phyloP scores from a whole-genome alignment of 2,888 invertebrate genomes.

The Drosophila subsilvestris region DNA sequence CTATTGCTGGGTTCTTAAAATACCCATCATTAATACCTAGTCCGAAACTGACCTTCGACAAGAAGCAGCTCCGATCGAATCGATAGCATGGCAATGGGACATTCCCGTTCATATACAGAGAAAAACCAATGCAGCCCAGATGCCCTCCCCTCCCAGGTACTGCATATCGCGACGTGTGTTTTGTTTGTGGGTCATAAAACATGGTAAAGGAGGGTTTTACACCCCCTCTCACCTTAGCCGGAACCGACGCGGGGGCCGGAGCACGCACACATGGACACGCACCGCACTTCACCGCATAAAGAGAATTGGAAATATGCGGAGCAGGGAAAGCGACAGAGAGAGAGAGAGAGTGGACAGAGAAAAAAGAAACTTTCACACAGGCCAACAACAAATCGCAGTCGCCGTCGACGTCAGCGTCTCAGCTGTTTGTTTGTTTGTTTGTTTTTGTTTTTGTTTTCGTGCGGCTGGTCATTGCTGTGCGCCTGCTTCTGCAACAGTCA shows the following conservation, averaged over 20 bases:
- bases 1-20: background rate
- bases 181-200: constrained; percentile 18
- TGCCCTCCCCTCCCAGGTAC: background rate
- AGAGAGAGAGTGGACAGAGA: constrained; percentile 7
- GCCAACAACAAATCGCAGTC: constrained; percentile 30
- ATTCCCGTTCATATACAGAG: no score
- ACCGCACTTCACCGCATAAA: constrained; percentile 30
- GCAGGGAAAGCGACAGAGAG: background rate
- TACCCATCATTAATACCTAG: background rate
- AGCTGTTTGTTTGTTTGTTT: constrained; percentile 6
- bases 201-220: background rate
- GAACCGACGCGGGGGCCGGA: constrained; percentile 5
- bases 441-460: constrained; percentile 8
- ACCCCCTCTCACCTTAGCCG: constrained; percentile 4
- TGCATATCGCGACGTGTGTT: constrained; percentile 7
- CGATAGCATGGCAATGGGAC: background rate
- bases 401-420: constrained; percentile 15
- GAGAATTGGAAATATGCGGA: constrained; percentile 18
- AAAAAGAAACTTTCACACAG: constrained; percentile 46
- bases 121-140: background rate
- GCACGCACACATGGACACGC: constrained; percentile 27
- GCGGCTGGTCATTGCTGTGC: constrained; percentile 55
- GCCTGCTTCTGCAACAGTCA: constrained; percentile 75
- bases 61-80: background rate
- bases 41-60: background rate